phyloP scores from a whole-genome alignment of 2,797 vertebrate species.

The Parambassis ranga region DNA sequence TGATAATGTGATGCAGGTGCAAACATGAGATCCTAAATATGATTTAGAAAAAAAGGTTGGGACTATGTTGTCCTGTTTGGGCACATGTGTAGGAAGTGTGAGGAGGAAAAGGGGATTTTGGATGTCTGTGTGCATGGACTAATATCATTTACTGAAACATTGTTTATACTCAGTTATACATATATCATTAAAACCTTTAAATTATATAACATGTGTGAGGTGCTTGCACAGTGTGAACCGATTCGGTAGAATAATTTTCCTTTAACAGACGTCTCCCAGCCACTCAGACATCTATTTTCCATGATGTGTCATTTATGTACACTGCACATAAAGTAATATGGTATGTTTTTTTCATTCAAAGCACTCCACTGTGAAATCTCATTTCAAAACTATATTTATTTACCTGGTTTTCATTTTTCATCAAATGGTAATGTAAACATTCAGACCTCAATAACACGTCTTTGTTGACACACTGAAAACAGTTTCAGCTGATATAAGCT shows the following conservation, averaged over 20 bases:
- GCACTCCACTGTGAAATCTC: not conserved
- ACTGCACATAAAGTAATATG: not conserved
- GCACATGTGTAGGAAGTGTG: not conserved
- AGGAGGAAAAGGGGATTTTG: no score
- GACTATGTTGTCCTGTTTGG: not conserved
- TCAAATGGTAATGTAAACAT: constrained; percentile 20
- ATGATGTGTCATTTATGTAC: not conserved
- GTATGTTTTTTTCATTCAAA: not conserved
- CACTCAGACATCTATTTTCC: not conserved
- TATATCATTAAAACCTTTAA: no score
- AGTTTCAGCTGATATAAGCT: constrained; percentile 10
- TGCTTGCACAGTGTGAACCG: no score
- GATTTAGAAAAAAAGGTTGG: not conserved
- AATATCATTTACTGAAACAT: no score
- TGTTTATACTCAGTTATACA: no score
- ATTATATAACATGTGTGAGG: no score
- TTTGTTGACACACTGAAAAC: constrained; percentile 13
- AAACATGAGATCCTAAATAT: constrained; percentile 14
- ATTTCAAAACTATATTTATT: constrained; percentile 49
- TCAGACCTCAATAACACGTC: constrained; percentile 9
- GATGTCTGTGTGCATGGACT: no score
- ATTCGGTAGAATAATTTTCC: not conserved
- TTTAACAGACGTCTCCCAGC: not conserved
- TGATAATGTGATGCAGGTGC: not conserved
- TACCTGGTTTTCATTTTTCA: constrained; percentile 1